A percentile compares a stretch with the other conserved stretches of the same genome.
Conservation (phyloP, 2,797 vertebrate genomes). For the Sebastes hopkinsi region DNA sequence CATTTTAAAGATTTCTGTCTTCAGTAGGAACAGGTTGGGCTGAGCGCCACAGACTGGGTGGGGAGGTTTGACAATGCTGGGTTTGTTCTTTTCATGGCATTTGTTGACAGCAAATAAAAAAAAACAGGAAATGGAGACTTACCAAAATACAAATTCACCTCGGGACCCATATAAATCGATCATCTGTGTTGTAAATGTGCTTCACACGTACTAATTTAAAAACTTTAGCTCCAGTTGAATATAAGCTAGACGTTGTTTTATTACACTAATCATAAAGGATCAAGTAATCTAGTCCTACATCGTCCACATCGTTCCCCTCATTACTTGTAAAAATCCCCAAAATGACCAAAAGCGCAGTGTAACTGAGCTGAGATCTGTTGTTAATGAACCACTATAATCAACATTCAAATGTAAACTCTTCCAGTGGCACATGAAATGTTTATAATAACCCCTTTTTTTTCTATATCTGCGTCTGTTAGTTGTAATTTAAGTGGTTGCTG, state of each 20-base stretch:
- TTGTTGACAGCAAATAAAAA: not conserved
- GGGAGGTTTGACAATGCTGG: not conserved
- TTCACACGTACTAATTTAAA: not conserved
- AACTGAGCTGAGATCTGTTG: slow-evolving; percentile 43
- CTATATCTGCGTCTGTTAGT: slow-evolving; percentile 49
- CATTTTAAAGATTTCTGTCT: not conserved
- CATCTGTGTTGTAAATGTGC: not conserved
- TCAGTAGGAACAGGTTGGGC: not conserved
- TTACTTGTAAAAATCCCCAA: not conserved
- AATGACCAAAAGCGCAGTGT: slow-evolving; percentile 27
- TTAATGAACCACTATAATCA: slow-evolving; percentile 60
- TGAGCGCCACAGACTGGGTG: not conserved
- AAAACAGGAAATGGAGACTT: not conserved
- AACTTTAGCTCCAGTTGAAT: not conserved
- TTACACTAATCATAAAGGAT: not conserved
- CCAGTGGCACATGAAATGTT: slow-evolving; percentile 70
- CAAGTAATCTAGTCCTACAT: not conserved
- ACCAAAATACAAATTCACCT: not conserved
- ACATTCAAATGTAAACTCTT: slow-evolving; percentile 38
- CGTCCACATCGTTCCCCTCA: not conserved
- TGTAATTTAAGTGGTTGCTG: slow-evolving; percentile 75
- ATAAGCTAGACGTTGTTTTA: not conserved
- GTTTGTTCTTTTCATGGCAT: not conserved
- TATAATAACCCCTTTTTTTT: slow-evolving; percentile 23
- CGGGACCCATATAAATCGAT: not conserved